Evolutionary conservation across 2,888 invertebrate genomes (phyloP).

Genomic region (Acleris sparsana): DNA sequence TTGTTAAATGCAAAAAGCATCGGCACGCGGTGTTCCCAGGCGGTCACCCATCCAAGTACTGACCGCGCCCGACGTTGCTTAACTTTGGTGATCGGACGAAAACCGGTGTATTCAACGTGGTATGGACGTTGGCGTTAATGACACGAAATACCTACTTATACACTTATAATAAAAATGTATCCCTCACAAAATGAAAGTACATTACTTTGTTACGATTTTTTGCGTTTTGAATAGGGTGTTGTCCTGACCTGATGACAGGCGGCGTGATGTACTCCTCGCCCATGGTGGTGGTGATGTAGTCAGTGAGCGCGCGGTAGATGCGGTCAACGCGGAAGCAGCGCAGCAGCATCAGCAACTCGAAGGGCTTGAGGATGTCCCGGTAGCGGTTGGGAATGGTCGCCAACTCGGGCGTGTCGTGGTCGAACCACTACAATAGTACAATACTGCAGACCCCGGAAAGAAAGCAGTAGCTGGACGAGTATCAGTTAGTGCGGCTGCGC

Average conservation of each 20-base stretch:
- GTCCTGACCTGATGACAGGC: conserved; percentile 86
- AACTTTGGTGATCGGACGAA: conserved; percentile 50
- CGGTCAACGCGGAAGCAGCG: conserved; percentile 96
- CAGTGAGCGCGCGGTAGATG: conserved; percentile 92
- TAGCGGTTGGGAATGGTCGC: conserved; percentile 88
- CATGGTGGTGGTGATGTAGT: conserved; percentile 92
- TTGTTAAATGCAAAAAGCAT: conserved; percentile 27
- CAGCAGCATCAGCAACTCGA: conserved; percentile 91
- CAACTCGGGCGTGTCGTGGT: conserved; percentile 92
- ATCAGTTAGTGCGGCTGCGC: too few relatives aligned
- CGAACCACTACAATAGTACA: conserved; percentile 88
- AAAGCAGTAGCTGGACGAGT: too few relatives aligned
- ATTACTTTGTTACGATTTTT: too few relatives aligned
- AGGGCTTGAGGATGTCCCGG: conserved; percentile 84
- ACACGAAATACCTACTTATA: too few relatives aligned
- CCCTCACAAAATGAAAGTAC: too few relatives aligned
- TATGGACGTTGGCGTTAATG: conserved; percentile 43
- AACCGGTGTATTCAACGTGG: conserved; percentile 48
- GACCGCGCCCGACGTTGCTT: conserved; percentile 47
- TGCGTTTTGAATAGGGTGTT: too few relatives aligned
- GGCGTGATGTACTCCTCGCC: conserved; percentile 95
- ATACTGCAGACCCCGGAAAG: not conserved
- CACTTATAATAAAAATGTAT: too few relatives aligned
- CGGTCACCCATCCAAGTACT: conserved; percentile 51
- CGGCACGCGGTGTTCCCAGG: conserved; percentile 48